A percentile compares a stretch with the other conserved stretches of the same genome.
phyloP scores from a whole-genome alignment of 2,797 vertebrate genomes.

The Hephaestus fuliginosus region DNA sequence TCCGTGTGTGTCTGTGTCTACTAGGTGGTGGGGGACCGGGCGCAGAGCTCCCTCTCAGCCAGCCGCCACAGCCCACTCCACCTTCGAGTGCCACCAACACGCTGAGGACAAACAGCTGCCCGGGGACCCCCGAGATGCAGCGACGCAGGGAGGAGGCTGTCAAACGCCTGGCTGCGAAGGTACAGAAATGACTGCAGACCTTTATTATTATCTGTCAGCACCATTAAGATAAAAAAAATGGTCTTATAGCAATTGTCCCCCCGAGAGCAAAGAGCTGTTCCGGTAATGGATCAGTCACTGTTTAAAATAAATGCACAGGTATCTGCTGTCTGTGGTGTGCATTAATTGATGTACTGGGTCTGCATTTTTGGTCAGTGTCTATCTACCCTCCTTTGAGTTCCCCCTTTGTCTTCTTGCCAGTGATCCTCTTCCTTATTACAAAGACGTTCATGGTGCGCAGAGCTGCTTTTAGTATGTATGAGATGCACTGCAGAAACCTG shows the following conservation, averaged over 20 bases:
- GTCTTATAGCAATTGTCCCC: not conserved
- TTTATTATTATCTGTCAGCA: not conserved
- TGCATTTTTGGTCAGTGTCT: slow-evolving; percentile 2
- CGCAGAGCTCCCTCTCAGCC: slow-evolving; percentile 92
- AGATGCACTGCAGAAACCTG: slow-evolving; percentile 41
- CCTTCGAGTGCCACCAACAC: slow-evolving; percentile 80
- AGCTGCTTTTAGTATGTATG: slow-evolving; percentile 60
- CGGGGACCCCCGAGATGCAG: slow-evolving; percentile 87
- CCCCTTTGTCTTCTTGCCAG: not conserved
- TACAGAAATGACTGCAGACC: slow-evolving; percentile 64
- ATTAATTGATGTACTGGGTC: not conserved
- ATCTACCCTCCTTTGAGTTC: not conserved
- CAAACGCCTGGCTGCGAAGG: slow-evolving; percentile 93
- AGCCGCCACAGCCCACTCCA: slow-evolving; percentile 86
- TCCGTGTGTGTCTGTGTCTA: slow-evolving; percentile 18
- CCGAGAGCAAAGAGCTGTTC: not conserved
- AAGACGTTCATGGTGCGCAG: slow-evolving; percentile 19
- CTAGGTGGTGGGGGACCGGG: slow-evolving; percentile 83
- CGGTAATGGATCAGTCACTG: not conserved
- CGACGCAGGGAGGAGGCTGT: slow-evolving; percentile 88
- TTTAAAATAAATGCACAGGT: not conserved
- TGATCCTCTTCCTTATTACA: slow-evolving; percentile 17
- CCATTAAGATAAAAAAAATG: not conserved
- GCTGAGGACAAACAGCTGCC: slow-evolving; percentile 78
- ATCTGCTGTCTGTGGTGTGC: not conserved